These are phyloP conservation scores for Mycalesis mineus DNA, from an alignment of 2,888 invertebrate species.

Conservation along the genomic window DNA sequence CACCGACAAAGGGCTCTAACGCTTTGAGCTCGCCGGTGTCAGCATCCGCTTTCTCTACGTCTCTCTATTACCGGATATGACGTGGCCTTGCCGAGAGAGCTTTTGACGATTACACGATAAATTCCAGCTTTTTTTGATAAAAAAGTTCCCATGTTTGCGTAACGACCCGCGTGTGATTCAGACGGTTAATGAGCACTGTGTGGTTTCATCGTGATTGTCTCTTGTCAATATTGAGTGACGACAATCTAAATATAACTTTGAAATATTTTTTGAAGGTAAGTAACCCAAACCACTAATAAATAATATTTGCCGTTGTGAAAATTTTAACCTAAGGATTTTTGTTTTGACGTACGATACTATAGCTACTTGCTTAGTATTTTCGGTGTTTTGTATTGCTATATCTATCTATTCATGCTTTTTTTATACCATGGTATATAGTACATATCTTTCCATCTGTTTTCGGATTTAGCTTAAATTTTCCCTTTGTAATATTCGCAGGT, in stretches of 20 bases:
- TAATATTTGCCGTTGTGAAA: too few species aligned
- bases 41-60: constrained; percentile 68
- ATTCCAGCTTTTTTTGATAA: constrained; percentile 53
- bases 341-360: too few species aligned
- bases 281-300: too few species aligned
- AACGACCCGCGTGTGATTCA: constrained; percentile 46
- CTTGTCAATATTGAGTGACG: constrained; percentile 5
- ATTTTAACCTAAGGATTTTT: too few species aligned
- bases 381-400: too few species aligned
- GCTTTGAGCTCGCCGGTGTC: constrained; percentile 62
- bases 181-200: constrained; percentile 35
- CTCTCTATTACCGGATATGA: constrained; percentile 64
- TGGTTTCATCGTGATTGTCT: constrained; percentile 3
- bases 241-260: neutral
- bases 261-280: too few species aligned
- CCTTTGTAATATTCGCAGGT: too few species aligned
- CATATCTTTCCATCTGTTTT: too few species aligned
- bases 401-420: too few species aligned
- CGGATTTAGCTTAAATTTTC: too few species aligned
- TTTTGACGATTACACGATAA: constrained; percentile 73
- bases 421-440: too few species aligned
- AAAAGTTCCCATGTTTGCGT: constrained; percentile 45
- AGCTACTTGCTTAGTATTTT: too few species aligned
- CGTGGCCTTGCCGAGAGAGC: constrained; percentile 62
- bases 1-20: constrained; percentile 59